Base-by-base conservation (phyloP, 2,888 invertebrate genomes). In the Amphipyra tragopoginis region DNA sequence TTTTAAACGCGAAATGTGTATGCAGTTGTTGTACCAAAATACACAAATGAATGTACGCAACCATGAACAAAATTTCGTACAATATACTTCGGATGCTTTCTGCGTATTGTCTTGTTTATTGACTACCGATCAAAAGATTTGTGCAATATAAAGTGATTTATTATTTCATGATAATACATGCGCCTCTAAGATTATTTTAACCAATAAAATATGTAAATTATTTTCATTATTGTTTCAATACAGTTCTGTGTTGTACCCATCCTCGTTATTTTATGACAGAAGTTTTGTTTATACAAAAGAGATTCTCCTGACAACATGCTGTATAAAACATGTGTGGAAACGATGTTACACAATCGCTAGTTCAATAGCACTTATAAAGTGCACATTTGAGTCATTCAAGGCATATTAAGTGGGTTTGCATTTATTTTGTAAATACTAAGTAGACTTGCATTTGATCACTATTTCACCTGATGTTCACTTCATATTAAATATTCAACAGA, bases 21-120 rank as follows among this genome's bases (percentile, higher is more conserved):
- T 76, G 62, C 43, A 51, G 47, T 71, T 62, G 42, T 21, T 65
- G 47, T 51, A 72, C 55, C 21, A 53, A 75, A 75, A 71, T 75
- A 75, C 65, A 49, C 50, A n/a, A 64, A 58, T 42, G 8, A 52
- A 59, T 43, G 52, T 13, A 21, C 45, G 33, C 34, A 44, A 13
- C 36, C 15, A 39, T 34, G 39, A 38, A 33, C 21, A 38, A 47
- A 57, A 51, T 39, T 57, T 34, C 38, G 39, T 40, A 29, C 26
- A 52, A 34, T 40, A 34, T 14, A 36, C 33, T 13, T 21, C 34
- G 14, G 39, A 48, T 43, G 42, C 29, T 56, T 56, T 53, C 15
- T 38, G 51, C 49, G 26, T 40, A 42, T 55, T 55, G 42, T 55
- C 40, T 72, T 58, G 54, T 54, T 72, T 54, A 72, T 65, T 48